Evolutionary conservation across 1,140 invertebrate genomes (phyloP).

Genomic region (Drosophila auraria): DNA sequence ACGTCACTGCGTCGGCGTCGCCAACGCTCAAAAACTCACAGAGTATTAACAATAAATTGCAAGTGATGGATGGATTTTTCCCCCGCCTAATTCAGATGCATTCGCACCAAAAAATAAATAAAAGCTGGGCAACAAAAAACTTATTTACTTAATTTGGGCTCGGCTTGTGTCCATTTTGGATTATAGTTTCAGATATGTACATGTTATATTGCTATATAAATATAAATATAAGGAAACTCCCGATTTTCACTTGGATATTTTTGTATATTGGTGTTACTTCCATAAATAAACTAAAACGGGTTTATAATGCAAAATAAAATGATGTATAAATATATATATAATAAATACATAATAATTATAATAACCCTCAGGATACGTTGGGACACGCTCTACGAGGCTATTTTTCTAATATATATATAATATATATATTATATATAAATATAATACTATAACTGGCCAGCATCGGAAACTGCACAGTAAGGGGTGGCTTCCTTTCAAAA

Average conservation of each 20-base stretch:
- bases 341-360: no score
- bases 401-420: no score
- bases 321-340: no score
- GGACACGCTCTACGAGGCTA: no score
- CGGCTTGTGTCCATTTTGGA: conserved; percentile 18
- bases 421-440: no score
- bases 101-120: conserved; percentile 21
- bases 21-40: conserved; percentile 23
- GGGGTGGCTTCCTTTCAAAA: no score
- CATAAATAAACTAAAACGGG: no score
- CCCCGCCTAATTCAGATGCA: conserved; percentile 6
- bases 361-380: no score
- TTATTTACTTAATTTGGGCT: conserved; percentile 26
- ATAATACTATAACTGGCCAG: no score
- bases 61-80: conserved; percentile 24
- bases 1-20: conserved; percentile 35
- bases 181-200: neutral
- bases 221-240: neutral
- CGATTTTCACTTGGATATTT: neutral
- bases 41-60: conserved; percentile 15
- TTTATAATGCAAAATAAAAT: no score
- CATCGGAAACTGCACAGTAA: no score
- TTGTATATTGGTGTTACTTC: neutral
- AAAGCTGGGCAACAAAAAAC: neutral
- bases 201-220: neutral